Evolutionary conservation across 2,888 invertebrate species (phyloP).

Genomic region (Plebejus anna): DNA sequence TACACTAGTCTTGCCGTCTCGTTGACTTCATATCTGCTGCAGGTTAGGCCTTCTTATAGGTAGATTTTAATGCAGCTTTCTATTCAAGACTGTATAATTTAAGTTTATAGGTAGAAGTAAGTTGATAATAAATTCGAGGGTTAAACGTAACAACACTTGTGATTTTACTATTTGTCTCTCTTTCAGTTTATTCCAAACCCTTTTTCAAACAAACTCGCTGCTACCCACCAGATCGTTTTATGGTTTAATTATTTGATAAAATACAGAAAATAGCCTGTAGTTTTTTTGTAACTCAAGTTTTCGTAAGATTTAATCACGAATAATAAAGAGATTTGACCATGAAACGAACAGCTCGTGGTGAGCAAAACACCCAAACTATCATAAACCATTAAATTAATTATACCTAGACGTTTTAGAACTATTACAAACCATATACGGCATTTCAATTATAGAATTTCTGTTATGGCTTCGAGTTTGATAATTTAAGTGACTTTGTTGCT

Average conservation of each 20-base stretch:
- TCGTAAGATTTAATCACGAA: background rate
- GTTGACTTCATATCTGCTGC: no score
- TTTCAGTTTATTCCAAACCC: background rate
- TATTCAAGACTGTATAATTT: background rate
- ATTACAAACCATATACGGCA: background rate
- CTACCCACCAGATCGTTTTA: background rate
- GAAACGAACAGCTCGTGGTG: background rate
- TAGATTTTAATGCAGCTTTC: background rate
- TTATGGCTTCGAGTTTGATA: background rate
- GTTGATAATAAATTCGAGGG: no score
- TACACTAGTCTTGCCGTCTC: no score
- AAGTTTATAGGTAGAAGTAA: background rate
- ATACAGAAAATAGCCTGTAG: background rate
- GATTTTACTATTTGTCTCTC: background rate
- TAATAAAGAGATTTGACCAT: background rate
- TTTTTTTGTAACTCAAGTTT: background rate
- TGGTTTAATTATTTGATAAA: background rate
- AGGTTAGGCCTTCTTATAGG: no score
- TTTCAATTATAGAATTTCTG: background rate
- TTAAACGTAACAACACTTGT: background rate
- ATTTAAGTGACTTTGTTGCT: background rate
- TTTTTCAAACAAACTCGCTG: background rate
- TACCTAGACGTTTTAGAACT: background rate
- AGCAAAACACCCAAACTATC: background rate
- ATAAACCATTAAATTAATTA: background rate